Evolutionary conservation across 1,140 invertebrate species (phyloP).

Genomic region (Papilio dardanus): DNA sequence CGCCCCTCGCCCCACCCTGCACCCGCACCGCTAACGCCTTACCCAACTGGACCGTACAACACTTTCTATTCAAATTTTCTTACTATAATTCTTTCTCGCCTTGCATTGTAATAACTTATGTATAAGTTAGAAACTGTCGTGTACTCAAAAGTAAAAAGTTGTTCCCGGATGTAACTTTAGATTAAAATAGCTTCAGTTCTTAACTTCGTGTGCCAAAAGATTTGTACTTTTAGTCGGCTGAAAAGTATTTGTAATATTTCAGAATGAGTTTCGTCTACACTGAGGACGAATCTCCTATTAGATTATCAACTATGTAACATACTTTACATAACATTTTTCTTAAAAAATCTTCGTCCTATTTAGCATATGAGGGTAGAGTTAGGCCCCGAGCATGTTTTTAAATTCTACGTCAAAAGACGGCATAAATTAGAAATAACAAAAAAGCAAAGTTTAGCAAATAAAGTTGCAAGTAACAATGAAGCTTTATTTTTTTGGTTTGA

Average conservation of each 20-base stretch:
- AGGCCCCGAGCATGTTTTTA: neutral
- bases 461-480: neutral
- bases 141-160: conserved; percentile 28
- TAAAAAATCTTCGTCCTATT: neutral
- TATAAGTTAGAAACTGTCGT: conserved; percentile 25
- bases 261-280: neutral
- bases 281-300: too few relatives aligned
- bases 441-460: neutral
- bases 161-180: conserved; percentile 5
- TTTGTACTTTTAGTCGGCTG: neutral
- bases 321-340: neutral
- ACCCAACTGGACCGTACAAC: conserved; percentile 45
- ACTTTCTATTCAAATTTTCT: conserved; percentile 70
- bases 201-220: neutral
- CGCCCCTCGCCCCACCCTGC: conserved; percentile 39
- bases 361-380: neutral
- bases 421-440: neutral
- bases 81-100: conserved; percentile 41
- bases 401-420: neutral
- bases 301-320: neutral
- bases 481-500: neutral
- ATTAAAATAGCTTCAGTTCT: conserved; percentile 24
- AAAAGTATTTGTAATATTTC: neutral
- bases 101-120: conserved; percentile 47
- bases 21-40: conserved; percentile 18